A percentile compares a stretch with the other conserved stretches of the same genome.
Conservation (phyloP, 2,113 vertebrate genomes). For the Pterophyllum scalare region DNA sequence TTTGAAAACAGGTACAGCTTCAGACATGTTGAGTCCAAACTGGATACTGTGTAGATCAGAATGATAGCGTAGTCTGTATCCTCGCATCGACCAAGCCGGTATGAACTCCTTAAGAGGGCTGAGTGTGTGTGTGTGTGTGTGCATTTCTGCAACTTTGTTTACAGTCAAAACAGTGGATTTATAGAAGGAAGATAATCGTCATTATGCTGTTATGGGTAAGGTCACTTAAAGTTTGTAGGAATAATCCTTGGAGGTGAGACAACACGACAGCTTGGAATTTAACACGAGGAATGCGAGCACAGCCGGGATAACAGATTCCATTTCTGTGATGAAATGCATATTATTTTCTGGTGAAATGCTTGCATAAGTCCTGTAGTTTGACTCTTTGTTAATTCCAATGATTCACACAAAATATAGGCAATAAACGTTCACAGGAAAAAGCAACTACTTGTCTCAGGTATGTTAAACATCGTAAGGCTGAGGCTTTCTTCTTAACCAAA, state of each 20-base stretch:
- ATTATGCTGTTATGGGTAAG: conserved; percentile 42
- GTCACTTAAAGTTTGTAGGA: conserved; percentile 63
- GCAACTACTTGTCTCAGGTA: no score
- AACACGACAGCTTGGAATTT: conserved; percentile 52
- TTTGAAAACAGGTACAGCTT: conserved; percentile 37
- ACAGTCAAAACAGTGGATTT: conserved; percentile 56
- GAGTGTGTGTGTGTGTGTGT: not conserved
- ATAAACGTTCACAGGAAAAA: not conserved
- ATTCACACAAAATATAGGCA: not conserved
- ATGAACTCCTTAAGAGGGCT: conserved; percentile 11
- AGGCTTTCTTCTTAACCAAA: not conserved
- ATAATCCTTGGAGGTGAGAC: conserved; percentile 37
- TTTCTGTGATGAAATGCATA: conserved; percentile 11
- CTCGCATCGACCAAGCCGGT: not conserved
- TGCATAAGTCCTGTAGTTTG: not conserved
- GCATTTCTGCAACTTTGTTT: conserved; percentile 53
- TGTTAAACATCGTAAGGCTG: not conserved
- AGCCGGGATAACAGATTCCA: conserved; percentile 37
- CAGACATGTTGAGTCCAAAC: conserved; percentile 43
- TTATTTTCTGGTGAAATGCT: conserved; percentile 15
- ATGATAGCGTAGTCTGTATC: conserved; percentile 26
- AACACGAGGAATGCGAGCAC: conserved; percentile 42
- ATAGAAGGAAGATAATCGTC: conserved; percentile 43
- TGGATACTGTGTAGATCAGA: conserved; percentile 36
- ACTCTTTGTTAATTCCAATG: not conserved